Evolutionary conservation across 1,140 invertebrate genomes (phyloP).

Genomic region (Drosophila oshimai): DNA sequence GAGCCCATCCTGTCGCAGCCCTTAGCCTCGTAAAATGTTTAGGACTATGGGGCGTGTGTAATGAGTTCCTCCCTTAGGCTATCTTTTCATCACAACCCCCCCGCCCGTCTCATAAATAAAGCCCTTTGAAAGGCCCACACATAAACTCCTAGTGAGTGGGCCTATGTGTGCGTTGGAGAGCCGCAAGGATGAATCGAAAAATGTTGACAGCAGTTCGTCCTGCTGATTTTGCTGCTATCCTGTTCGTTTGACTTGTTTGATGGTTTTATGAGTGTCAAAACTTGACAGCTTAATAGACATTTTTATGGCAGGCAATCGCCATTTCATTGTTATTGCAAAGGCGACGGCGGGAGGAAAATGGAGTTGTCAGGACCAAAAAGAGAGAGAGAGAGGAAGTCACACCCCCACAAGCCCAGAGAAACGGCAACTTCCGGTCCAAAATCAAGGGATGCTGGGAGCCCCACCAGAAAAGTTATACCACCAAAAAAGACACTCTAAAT

Average conservation of each 20-base stretch:
- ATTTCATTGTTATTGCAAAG: slow-evolving; percentile 57
- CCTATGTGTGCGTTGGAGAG: slow-evolving; percentile 9
- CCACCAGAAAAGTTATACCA: slow-evolving; percentile 4
- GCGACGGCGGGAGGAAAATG: neutral
- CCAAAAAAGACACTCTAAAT: neutral
- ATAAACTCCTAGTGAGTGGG: slow-evolving; percentile 13
- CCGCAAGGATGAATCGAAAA: slow-evolving; percentile 57
- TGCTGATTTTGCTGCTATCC: slow-evolving; percentile 58
- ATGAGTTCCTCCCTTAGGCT: slow-evolving; percentile 9
- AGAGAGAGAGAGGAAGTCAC: neutral
- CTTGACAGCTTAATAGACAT: slow-evolving; percentile 72
- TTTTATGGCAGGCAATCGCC: slow-evolving; percentile 60
- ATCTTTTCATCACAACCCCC: neutral
- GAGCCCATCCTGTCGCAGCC: neutral
- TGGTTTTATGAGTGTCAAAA: slow-evolving; percentile 78
- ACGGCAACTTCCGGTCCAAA: slow-evolving; percentile 12
- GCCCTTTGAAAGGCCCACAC: slow-evolving; percentile 11
- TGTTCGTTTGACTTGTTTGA: slow-evolving; percentile 80
- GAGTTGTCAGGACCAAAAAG: neutral
- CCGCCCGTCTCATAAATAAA: slow-evolving; percentile 15
- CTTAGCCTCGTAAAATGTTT: slow-evolving; percentile 5
- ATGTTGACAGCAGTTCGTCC: slow-evolving; percentile 52
- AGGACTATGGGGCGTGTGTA: neutral
- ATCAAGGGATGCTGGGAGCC: slow-evolving; percentile 45
- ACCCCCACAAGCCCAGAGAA: neutral